These are phyloP conservation scores for Platygyra sinensis DNA, from an alignment of 64 coral and sea anemone genomes.

Conservation along the genomic window DNA sequence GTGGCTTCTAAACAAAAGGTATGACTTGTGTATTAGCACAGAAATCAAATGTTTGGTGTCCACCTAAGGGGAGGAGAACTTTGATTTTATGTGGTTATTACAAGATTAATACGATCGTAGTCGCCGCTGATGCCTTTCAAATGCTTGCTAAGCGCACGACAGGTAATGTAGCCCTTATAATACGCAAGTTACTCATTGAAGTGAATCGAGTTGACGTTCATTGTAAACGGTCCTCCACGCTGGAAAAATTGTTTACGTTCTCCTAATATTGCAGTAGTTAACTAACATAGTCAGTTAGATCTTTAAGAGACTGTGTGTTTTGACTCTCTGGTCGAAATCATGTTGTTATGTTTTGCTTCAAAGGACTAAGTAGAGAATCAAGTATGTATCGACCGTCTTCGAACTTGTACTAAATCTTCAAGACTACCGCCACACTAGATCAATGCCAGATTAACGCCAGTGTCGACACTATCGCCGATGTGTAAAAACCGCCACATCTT, in stretches of 20 bases:
- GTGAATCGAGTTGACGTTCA: constrained; percentile 15
- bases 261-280: constrained; percentile 14
- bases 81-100: constrained; percentile 55
- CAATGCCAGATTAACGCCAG: neutral
- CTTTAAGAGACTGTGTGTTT: constrained; percentile 19
- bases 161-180: neutral
- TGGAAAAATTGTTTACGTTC: constrained; percentile 12
- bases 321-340: neutral
- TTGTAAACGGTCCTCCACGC: neutral
- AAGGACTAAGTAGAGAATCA: neutral
- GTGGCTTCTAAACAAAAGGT: constrained; percentile 50
- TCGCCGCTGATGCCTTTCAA: constrained; percentile 30
- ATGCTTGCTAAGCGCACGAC: neutral
- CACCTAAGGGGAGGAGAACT: constrained; percentile 60
- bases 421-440: neutral
- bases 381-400: neutral
- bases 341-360: neutral
- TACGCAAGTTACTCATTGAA: neutral
- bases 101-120: constrained; percentile 27
- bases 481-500: neutral
- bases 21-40: constrained; percentile 39
- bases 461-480: neutral
- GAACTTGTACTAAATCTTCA: neutral
- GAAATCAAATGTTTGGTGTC: constrained; percentile 45
- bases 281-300: constrained; percentile 1